phyloP scores from a whole-genome alignment of 2,113 vertebrate species.

The Camelus dromedarius region DNA sequence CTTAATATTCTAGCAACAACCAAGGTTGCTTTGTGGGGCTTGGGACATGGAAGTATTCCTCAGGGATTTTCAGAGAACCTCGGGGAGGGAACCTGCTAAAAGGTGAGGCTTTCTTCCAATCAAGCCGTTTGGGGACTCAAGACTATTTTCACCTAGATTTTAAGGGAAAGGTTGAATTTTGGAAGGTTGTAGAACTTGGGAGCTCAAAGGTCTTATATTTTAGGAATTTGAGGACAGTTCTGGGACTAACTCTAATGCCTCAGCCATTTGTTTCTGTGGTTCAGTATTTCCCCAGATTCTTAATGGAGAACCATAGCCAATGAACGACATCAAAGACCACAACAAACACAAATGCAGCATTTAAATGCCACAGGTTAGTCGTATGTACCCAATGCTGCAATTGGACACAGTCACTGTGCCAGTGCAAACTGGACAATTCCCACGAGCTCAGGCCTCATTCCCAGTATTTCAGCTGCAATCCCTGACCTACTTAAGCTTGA shows the following conservation, averaged over 20 bases:
- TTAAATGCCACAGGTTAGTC: neutral
- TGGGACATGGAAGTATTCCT: too few relatives aligned
- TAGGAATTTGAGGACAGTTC: neutral
- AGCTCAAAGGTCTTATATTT: neutral
- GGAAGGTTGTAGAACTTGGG: neutral
- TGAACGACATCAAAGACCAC: neutral
- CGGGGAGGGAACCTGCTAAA: neutral
- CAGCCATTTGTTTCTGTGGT: neutral
- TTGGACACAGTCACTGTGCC: neutral
- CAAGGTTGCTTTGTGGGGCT: neutral
- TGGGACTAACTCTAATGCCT: neutral
- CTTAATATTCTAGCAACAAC: neutral
- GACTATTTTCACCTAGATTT: neutral
- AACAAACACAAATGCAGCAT: neutral
- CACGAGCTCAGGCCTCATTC: neutral
- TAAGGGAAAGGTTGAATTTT: neutral
- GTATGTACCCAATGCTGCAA: accelerated
- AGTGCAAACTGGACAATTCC: neutral
- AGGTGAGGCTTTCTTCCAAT: neutral
- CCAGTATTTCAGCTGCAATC: neutral
- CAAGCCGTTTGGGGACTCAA: neutral
- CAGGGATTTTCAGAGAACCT: neutral
- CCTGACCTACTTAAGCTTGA: neutral
- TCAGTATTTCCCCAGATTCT: neutral
- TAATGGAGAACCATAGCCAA: neutral